Conservation (phyloP, 2,888 invertebrate species). For the Apeira syringaria region DNA sequence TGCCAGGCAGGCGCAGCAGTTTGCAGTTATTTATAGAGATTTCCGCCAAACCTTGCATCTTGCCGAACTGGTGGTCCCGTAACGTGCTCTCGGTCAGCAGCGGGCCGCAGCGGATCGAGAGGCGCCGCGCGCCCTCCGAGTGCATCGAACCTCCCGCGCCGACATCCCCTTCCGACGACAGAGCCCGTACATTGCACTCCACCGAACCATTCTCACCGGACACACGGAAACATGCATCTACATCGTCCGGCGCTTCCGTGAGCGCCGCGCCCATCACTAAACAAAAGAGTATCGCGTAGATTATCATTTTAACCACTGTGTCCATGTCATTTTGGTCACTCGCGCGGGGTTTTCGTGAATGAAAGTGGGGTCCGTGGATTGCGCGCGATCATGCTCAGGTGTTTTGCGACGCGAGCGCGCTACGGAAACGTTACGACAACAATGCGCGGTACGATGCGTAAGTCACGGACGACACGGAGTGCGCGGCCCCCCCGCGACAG, state of each 20-base stretch:
- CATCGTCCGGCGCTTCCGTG: conserved; percentile 76
- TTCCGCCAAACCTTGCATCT: conserved; percentile 90
- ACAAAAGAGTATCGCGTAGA: conserved; percentile 79
- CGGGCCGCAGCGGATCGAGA: conserved; percentile 89
- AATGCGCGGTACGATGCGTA: conserved; percentile 59
- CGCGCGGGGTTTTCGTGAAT: conserved; percentile 60
- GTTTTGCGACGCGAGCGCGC: conserved; percentile 51
- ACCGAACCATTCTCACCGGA: conserved; percentile 64
- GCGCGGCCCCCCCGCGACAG: conserved; percentile 73
- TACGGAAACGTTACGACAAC: conserved; percentile 59
- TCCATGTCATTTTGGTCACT: conserved; percentile 79
- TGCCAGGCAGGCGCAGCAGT: conserved; percentile 88
- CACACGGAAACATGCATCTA: conserved; percentile 73
- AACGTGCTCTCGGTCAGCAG: conserved; percentile 87
- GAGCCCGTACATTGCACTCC: conserved; percentile 87
- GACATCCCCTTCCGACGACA: conserved; percentile 88
- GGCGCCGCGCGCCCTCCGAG: conserved; percentile 88
- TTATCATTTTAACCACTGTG: conserved; percentile 81
- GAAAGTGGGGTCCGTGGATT: conserved; percentile 52
- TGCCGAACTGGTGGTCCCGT: conserved; percentile 88
- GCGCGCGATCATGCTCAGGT: conserved; percentile 66
- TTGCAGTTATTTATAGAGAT: conserved; percentile 91
- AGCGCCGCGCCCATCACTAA: conserved; percentile 81
- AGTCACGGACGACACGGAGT: conserved; percentile 47
- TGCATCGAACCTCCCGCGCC: conserved; percentile 79